These are phyloP conservation scores for Malurus splendens DNA, from an alignment of 2,797 vertebrate genomes.

Conservation along the genomic window DNA sequence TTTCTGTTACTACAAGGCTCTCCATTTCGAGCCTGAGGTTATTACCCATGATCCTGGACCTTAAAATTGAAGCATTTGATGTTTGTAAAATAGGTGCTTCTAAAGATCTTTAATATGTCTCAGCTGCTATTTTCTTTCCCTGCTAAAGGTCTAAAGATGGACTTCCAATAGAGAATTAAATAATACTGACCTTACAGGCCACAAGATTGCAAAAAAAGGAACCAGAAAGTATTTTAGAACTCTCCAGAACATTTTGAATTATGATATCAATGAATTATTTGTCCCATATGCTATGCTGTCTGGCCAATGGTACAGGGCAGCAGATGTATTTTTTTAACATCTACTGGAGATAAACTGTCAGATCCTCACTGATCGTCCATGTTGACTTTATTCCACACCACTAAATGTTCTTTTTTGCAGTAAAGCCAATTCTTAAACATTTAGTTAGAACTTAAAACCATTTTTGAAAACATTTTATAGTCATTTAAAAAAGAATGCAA, in stretches of 20 bases:
- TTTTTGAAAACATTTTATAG: not conserved
- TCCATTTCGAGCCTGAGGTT: not conserved
- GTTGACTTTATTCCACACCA: not conserved
- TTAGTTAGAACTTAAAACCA: not conserved
- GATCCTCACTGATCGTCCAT: not conserved
- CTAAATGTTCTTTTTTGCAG: not conserved
- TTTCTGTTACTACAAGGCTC: not conserved
- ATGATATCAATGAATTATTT: not conserved
- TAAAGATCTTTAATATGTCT: not conserved
- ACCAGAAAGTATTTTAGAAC: not conserved
- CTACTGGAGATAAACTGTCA: not conserved
- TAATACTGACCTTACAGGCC: not conserved
- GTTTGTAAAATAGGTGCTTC: not conserved
- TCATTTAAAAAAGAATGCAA: not conserved
- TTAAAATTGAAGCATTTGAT: conserved; percentile 5
- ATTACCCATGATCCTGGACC: not conserved
- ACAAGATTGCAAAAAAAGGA: not conserved
- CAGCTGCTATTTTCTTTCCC: not conserved
- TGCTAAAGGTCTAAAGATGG: not conserved
- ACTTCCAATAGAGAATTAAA: not conserved
- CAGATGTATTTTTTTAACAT: not conserved
- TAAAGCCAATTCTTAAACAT: not conserved
- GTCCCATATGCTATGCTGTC: not conserved
- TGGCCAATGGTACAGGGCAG: not conserved
- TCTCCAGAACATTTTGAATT: not conserved